Percentiles rank a stretch among this genome's conserved stretches.
Evolutionary conservation across 2,113 vertebrate genomes (phyloP).

Genomic region (Platysteira castanea): DNA sequence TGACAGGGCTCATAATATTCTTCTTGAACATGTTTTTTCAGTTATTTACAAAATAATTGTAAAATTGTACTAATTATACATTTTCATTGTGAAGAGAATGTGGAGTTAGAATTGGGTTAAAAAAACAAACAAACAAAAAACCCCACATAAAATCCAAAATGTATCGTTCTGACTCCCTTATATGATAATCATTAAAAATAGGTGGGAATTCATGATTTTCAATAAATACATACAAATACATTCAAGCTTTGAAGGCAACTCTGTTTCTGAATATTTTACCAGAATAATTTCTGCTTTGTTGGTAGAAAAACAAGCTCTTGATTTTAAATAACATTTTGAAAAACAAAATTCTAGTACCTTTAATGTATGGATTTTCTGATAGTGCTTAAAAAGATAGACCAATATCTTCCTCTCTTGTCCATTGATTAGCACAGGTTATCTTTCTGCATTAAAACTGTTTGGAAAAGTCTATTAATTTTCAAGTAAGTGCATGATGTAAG

Average conservation of each 20-base stretch:
- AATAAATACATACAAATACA: background rate
- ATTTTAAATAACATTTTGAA: background rate
- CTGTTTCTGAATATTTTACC: background rate
- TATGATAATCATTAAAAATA: background rate
- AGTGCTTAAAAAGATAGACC: background rate
- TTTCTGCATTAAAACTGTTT: background rate
- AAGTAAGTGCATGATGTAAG: background rate
- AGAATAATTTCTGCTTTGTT: background rate
- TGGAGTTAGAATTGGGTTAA: background rate
- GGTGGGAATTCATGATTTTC: background rate
- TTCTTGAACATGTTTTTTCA: background rate
- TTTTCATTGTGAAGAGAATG: background rate
- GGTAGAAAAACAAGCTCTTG: background rate
- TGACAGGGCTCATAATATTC: background rate
- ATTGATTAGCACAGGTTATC: background rate
- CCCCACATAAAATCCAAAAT: background rate
- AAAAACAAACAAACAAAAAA: background rate
- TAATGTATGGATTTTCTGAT: background rate
- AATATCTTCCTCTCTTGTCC: background rate
- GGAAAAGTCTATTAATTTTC: background rate
- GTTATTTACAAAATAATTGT: background rate
- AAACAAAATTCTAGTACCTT: background rate
- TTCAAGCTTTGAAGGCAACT: fast-evolving
- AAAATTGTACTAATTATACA: background rate
- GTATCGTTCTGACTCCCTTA: background rate